A percentile compares a stretch with the other conserved stretches of the same genome.
Evolutionary conservation across 1,140 invertebrate species (phyloP).

Genomic region (Tachypleus tridentatus): DNA sequence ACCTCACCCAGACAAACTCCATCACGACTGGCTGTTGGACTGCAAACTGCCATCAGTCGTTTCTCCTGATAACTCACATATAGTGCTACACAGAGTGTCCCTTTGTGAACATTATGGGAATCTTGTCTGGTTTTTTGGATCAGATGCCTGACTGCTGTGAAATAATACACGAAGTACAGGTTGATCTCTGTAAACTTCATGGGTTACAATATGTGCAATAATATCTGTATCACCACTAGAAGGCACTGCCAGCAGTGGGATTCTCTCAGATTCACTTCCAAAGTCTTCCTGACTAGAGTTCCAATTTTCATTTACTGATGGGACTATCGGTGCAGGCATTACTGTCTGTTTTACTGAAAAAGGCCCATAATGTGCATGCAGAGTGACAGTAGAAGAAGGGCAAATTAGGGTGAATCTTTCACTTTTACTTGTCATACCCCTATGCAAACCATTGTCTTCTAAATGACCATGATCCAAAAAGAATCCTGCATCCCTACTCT

Average conservation of each 20-base stretch:
- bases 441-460: conserved; percentile 41
- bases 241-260: conserved; percentile 30
- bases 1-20: conserved; percentile 71
- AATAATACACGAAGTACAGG: conserved; percentile 78
- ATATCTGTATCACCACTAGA: conserved; percentile 57
- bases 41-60: conserved; percentile 64
- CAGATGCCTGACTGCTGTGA: conserved; percentile 38
- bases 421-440: conserved; percentile 24
- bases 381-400: conserved; percentile 68
- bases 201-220: conserved; percentile 75
- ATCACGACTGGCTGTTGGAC: conserved; percentile 65
- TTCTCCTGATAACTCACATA: conserved; percentile 43
- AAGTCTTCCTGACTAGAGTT: conserved; percentile 24
- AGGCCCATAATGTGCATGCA: conserved; percentile 76
- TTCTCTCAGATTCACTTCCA: conserved; percentile 24
- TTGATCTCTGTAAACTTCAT: conserved; percentile 65
- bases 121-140: conserved; percentile 39
- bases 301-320: conserved; percentile 53
- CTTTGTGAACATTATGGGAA: conserved; percentile 36
- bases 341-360: conserved; percentile 75
- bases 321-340: too few species aligned
- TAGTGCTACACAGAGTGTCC: conserved; percentile 41
- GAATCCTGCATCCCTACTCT: conserved; percentile 77
- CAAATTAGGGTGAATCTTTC: conserved; percentile 65
- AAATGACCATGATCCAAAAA: conserved; percentile 61